Conservation (phyloP, 2,797 vertebrate genomes). For the Acestrorhynchus altus region DNA sequence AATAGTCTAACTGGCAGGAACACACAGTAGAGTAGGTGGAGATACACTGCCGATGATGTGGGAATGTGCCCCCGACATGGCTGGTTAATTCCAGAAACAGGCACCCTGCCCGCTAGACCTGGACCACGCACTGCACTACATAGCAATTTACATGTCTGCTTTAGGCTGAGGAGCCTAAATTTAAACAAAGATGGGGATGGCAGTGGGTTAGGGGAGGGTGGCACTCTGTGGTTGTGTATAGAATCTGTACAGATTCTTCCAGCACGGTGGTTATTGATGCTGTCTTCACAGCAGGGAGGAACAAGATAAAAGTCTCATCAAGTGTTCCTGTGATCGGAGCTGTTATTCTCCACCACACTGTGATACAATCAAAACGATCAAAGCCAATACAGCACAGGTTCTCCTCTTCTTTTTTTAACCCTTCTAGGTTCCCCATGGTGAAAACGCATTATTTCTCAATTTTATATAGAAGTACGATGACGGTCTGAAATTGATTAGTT, state of each 20-base stretch:
- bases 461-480: too few relatives aligned
- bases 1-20: slow-evolving; percentile 44
- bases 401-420: not conserved
- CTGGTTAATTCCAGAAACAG: slow-evolving; percentile 29
- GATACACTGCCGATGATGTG: slow-evolving; percentile 22
- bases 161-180: slow-evolving; percentile 43
- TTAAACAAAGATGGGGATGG: not conserved
- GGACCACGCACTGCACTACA: slow-evolving; percentile 12
- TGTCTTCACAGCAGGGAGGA: slow-evolving; percentile 31
- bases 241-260: slow-evolving; percentile 22
- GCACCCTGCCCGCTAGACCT: slow-evolving; percentile 19
- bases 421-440: not conserved
- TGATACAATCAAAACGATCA: slow-evolving; percentile 19
- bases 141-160: slow-evolving; percentile 46
- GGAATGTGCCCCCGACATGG: slow-evolving; percentile 29
- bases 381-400: slow-evolving; percentile 25
- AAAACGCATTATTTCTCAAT: not conserved
- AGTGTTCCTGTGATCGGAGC: slow-evolving; percentile 13
- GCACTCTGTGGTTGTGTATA: slow-evolving; percentile 19
- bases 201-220: not conserved
- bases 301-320: slow-evolving; percentile 24
- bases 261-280: slow-evolving; percentile 45
- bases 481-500: too few relatives aligned
- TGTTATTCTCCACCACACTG: slow-evolving; percentile 38
- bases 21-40: slow-evolving; percentile 29